These are phyloP conservation scores for Chrysopilus asiliformis DNA, from an alignment of 2,888 invertebrate species.

Conservation along the genomic window DNA sequence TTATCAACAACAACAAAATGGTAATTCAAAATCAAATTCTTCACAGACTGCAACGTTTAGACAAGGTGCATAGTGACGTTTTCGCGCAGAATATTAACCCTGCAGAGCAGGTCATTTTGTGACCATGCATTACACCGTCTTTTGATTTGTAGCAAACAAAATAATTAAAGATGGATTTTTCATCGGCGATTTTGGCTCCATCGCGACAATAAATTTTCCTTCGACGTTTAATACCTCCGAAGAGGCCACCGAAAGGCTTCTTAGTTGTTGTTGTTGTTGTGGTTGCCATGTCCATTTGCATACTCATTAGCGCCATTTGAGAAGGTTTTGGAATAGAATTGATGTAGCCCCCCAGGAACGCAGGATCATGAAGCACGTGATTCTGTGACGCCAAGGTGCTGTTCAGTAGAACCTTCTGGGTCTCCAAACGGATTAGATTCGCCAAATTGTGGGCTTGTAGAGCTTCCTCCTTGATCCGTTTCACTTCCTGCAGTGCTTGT, in stretches of 20 bases:
- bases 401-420: constrained; percentile 10
- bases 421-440: constrained; percentile 21
- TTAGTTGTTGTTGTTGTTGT: constrained; percentile 9
- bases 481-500: constrained; percentile 28
- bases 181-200: constrained; percentile 38
- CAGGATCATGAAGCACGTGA: constrained; percentile 6
- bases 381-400: neutral
- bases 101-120: constrained; percentile 37
- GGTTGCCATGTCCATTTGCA: constrained; percentile 3
- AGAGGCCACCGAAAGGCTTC: neutral
- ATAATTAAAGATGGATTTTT: constrained; percentile 35
- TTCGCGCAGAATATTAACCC: constrained; percentile 37
- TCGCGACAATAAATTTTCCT: constrained; percentile 35
- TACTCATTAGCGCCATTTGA: neutral
- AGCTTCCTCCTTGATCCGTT: constrained; percentile 25
- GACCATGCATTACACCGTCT: constrained; percentile 32
- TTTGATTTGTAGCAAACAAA: constrained; percentile 37
- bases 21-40: too few relatives aligned
- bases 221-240: constrained; percentile 21
- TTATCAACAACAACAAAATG: too few relatives aligned
- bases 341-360: constrained; percentile 5
- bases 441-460: constrained; percentile 27
- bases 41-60: constrained; percentile 32
- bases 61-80: constrained; percentile 35
- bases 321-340: neutral